Percentiles rank a stretch among this genome's conserved stretches.
Evolutionary conservation across 2,888 invertebrate species (phyloP).

Genomic region (Sphecodes monilicornis): DNA sequence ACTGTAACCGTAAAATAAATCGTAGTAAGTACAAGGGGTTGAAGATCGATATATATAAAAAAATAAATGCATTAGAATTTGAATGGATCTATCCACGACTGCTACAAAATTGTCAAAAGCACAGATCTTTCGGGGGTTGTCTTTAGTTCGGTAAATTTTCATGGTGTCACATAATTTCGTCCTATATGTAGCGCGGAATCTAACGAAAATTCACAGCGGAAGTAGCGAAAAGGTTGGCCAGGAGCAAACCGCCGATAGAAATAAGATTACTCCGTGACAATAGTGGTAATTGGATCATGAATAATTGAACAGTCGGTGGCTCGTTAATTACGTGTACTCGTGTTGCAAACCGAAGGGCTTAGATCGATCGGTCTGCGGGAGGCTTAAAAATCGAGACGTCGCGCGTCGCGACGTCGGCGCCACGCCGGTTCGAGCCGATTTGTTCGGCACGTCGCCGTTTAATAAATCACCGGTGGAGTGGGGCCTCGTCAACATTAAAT

Average conservation of each 20-base stretch:
- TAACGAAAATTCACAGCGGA: background rate
- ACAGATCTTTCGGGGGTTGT: too few species aligned
- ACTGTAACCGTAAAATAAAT: too few species aligned
- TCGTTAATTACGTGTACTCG: constrained; percentile 39
- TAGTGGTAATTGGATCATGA: constrained; percentile 46
- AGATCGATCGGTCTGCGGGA: constrained; percentile 20
- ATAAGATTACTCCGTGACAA: constrained; percentile 19
- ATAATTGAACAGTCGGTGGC: constrained; percentile 42
- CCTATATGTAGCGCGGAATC: background rate
- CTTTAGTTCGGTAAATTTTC: background rate
- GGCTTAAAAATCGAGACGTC: constrained; percentile 27
- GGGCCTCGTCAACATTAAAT: constrained; percentile 75
- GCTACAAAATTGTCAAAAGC: background rate
- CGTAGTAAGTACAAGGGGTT: too few species aligned
- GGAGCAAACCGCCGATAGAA: background rate
- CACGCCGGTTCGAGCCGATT: constrained; percentile 20
- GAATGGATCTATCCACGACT: background rate
- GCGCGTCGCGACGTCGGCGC: background rate
- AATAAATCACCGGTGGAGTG: constrained; percentile 72
- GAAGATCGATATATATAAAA: too few species aligned
- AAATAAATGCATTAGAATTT: background rate
- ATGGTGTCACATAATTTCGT: background rate
- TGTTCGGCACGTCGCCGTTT: constrained; percentile 44
- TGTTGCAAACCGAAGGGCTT: background rate
- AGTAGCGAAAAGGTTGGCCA: background rate